Base-by-base conservation (phyloP, 1,140 invertebrate species). In the Ridgeia piscesae region DNA sequence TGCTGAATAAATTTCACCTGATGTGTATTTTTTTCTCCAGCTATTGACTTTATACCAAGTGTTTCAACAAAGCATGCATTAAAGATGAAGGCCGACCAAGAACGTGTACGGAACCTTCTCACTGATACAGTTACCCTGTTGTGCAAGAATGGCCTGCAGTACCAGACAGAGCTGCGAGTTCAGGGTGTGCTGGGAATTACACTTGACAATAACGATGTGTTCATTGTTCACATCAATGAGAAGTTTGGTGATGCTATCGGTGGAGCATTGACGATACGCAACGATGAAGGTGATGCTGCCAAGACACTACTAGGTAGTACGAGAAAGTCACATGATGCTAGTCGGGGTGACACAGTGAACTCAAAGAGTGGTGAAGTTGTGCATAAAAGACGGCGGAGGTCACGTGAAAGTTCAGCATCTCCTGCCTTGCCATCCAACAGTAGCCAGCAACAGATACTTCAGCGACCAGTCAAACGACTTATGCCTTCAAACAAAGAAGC, bases 141-240 rank as follows among this genome's bases (percentile, higher is more conserved):
- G 48, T 93, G 93, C 88, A 93, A 93, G 88, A 93, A 92, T 91
- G 93, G 93, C 35, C 92, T 93, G 31, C 35, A 58, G 88, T 93
- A 92, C 90, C 89, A 91, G 33, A 50, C 90, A 33, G 48, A 93
- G 27, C 92, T 93, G 34, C 92, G 89, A 92, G 93, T 93, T 14
- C 93, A 93, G 91, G 93, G 93, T 33, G 34, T 93, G 92, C 92
- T 93, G 11, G 93, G 93, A 33, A 93, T 93, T 35, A 93, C 93
- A 27, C 42, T 93, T 4, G 93, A 93, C 58, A 89, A 92, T 42
- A 89, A 91, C 17, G 92, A 93, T 48, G 93, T 93, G 31, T 93
- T 93, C 58, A 91, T 93, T 34, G 93, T 93, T 34, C 93, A 93
- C 35, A 93, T 93, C 77, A 88, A 93, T 48, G 92, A 93, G 91